A percentile compares a stretch with the other conserved stretches of the same genome.
phyloP scores from a whole-genome alignment of 2,888 invertebrate species.

The Odontomyia ornata region DNA sequence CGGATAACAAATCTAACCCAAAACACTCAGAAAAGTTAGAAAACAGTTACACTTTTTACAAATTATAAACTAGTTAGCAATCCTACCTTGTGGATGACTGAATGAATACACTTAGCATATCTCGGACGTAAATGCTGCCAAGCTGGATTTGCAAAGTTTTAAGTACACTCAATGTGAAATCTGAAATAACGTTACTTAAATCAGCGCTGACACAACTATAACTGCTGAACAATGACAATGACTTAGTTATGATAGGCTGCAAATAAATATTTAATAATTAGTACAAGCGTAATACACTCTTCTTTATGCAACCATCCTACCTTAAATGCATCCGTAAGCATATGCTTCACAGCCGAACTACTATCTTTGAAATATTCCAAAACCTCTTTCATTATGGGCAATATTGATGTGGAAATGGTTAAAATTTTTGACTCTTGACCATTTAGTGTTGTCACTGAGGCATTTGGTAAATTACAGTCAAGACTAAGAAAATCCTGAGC shows the following conservation, averaged over 20 bases:
- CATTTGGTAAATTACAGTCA: constrained; percentile 53
- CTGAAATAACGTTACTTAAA: constrained; percentile 59
- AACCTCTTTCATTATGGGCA: constrained; percentile 59
- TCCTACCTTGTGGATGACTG: constrained; percentile 61
- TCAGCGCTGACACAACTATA: constrained; percentile 59
- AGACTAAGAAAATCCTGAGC: constrained; percentile 59
- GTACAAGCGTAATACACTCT: background rate
- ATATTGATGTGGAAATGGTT: constrained; percentile 57
- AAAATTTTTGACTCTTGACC: constrained; percentile 59
- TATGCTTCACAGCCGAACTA: constrained; percentile 61
- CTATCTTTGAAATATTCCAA: constrained; percentile 62
- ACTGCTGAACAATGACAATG: constrained; percentile 60
- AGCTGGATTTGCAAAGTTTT: constrained; percentile 61
- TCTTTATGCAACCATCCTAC: constrained; percentile 51
- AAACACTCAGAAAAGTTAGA: too few species aligned
- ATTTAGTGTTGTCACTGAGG: constrained; percentile 34
- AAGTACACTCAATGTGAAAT: constrained; percentile 62
- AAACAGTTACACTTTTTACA: too few species aligned
- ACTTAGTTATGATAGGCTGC: constrained; percentile 61
- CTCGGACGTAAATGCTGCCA: constrained; percentile 60
- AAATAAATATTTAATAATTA: constrained; percentile 39
- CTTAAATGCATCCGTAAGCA: constrained; percentile 61
- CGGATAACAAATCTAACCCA: too few species aligned
- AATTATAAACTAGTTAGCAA: too few species aligned
- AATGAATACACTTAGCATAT: constrained; percentile 63